phyloP scores from a whole-genome alignment of 2,113 vertebrate species.

The Syngnathus typhle region DNA sequence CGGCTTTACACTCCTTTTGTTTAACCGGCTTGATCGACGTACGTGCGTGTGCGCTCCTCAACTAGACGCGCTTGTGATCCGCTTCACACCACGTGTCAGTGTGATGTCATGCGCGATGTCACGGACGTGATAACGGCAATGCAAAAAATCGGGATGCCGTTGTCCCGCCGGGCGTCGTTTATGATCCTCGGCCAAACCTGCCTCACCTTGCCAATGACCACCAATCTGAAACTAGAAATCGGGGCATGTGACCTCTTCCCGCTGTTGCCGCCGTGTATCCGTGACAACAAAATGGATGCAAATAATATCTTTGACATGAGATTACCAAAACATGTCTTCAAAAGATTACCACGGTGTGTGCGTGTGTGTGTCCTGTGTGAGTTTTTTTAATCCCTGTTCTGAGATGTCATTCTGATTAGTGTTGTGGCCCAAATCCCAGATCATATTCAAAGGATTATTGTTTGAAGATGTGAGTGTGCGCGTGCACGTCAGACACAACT shows the following conservation, averaged over 20 bases:
- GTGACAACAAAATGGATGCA: slow-evolving; percentile 11
- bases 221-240: not conserved
- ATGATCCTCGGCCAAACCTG: no score
- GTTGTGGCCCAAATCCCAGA: slow-evolving; percentile 41
- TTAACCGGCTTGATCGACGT: slow-evolving; percentile 36
- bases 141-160: no score
- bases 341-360: slow-evolving; percentile 20
- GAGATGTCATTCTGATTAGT: slow-evolving; percentile 41
- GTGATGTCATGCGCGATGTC: no score
- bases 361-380: slow-evolving; percentile 2
- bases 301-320: slow-evolving; percentile 30
- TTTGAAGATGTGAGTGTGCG: slow-evolving; percentile 18
- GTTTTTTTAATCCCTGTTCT: slow-evolving; percentile 23
- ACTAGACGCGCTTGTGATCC: no score
- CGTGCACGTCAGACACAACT: slow-evolving; percentile 1
- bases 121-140: no score
- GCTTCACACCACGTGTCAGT: no score
- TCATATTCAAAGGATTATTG: slow-evolving; percentile 51
- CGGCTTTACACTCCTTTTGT: slow-evolving; percentile 58
- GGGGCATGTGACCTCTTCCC: not conserved
- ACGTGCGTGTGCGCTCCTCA: no score
- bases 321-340: slow-evolving; percentile 23
- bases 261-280: not conserved
- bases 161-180: no score
- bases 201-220: no score